Evolutionary conservation across 2,797 vertebrate genomes (phyloP).

Genomic region (Coregonus ussuriensis): DNA sequence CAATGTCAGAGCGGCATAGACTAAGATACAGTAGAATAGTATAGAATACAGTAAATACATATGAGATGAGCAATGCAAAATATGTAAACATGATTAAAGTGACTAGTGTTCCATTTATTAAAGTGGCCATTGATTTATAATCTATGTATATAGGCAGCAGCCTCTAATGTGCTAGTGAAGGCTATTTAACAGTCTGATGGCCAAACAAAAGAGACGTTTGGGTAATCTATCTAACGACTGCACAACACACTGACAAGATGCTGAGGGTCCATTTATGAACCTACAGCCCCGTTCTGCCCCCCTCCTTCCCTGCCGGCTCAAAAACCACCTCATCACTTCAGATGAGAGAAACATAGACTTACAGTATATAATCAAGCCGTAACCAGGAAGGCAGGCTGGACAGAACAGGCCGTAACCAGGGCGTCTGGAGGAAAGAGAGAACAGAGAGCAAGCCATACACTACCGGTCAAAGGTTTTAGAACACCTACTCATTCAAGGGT

Average conservation of each 20-base stretch:
- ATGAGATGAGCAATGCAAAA: too few species aligned
- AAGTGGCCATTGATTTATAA: too few species aligned
- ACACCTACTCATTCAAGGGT: too few species aligned
- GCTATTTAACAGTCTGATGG: too few species aligned
- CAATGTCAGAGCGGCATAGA: too few species aligned
- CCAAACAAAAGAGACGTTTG: background rate
- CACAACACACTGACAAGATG: constrained; percentile 32
- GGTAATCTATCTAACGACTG: background rate
- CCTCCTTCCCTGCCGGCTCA: background rate
- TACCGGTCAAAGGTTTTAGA: too few species aligned
- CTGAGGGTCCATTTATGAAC: constrained; percentile 21
- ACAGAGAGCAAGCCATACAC: background rate
- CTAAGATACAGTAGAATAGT: too few species aligned
- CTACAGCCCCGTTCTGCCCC: background rate
- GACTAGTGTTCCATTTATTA: too few species aligned
- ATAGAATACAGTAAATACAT: too few species aligned
- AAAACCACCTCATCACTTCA: background rate
- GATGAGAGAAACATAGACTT: constrained; percentile 14
- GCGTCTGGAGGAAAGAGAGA: background rate
- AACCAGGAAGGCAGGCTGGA: background rate
- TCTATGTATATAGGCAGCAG: too few species aligned
- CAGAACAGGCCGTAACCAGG: background rate
- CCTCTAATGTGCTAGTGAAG: too few species aligned
- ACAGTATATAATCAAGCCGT: background rate
- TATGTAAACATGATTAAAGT: too few species aligned